These are phyloP conservation scores for Cephus pulcher DNA, from an alignment of 2,888 invertebrate genomes.

Conservation along the genomic window DNA sequence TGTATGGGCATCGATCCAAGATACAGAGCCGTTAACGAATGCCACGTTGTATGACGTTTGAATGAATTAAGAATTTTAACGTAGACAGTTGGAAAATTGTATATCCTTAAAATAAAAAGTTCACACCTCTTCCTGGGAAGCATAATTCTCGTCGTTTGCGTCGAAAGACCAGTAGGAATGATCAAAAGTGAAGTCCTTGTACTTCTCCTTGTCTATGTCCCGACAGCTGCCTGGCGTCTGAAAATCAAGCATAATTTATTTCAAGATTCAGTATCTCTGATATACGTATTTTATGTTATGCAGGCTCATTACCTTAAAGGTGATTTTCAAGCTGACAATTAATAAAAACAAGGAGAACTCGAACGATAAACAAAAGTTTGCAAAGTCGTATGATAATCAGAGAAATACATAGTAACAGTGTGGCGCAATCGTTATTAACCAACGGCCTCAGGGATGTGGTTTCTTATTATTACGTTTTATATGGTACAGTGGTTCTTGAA, in stretches of 20 bases:
- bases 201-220: slow-evolving; percentile 73
- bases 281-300: neutral
- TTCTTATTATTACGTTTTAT: neutral
- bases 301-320: neutral
- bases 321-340: neutral
- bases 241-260: slow-evolving; percentile 18
- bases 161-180: slow-evolving; percentile 90
- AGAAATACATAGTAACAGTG: neutral
- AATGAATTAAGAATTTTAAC: neutral
- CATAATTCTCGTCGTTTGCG: slow-evolving; percentile 76
- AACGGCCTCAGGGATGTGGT: neutral
- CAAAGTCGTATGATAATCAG: neutral
- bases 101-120: neutral
- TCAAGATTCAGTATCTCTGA: neutral
- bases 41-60: neutral
- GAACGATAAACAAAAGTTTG: neutral
- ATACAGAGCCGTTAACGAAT: neutral
- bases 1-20: neutral
- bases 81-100: neutral
- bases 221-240: slow-evolving; percentile 70
- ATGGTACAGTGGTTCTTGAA: neutral
- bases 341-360: neutral
- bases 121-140: slow-evolving; percentile 82
- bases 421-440: neutral
- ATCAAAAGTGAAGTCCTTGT: slow-evolving; percentile 90